Conservation (phyloP, 2,113 vertebrate species). For the Xerus inauris region DNA sequence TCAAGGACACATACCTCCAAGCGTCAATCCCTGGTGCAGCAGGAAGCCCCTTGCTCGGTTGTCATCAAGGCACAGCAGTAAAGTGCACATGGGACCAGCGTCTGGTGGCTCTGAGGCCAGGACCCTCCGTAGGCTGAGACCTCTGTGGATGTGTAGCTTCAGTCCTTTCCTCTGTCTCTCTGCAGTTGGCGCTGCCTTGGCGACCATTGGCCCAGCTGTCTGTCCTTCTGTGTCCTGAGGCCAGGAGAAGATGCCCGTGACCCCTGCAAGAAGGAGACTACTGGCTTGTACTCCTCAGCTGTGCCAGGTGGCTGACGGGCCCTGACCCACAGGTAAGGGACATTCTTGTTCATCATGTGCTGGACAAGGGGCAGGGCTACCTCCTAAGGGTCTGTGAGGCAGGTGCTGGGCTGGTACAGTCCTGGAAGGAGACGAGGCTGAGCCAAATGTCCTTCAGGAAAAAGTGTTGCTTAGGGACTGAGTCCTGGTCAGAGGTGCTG, state of each 20-base stretch:
- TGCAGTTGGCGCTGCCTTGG: conserved; percentile 72
- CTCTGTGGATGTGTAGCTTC: not conserved
- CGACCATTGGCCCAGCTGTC: conserved; percentile 28
- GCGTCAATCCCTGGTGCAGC: not conserved
- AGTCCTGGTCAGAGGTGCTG: accelerated
- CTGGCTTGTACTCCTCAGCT: not conserved
- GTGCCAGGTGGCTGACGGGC: not conserved
- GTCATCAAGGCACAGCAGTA: too few species aligned
- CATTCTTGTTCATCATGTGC: accelerated
- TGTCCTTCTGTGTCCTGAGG: not conserved
- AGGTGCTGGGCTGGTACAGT: not conserved
- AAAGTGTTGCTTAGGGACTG: accelerated
- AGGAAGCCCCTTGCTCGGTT: not conserved
- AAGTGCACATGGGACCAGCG: not conserved
- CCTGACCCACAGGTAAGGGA: conserved; percentile 77
- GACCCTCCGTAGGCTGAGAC: not conserved
- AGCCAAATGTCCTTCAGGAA: accelerated
- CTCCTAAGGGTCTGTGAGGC: not conserved
- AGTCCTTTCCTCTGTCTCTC: not conserved
- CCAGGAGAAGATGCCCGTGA: conserved; percentile 25
- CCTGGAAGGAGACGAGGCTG: accelerated
- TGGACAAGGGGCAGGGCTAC: accelerated
- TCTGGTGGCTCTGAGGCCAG: not conserved
- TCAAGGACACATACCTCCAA: not conserved
- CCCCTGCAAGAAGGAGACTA: not conserved